phyloP scores from a whole-genome alignment of 2,888 invertebrate species.

The Drosophila algonquin region DNA sequence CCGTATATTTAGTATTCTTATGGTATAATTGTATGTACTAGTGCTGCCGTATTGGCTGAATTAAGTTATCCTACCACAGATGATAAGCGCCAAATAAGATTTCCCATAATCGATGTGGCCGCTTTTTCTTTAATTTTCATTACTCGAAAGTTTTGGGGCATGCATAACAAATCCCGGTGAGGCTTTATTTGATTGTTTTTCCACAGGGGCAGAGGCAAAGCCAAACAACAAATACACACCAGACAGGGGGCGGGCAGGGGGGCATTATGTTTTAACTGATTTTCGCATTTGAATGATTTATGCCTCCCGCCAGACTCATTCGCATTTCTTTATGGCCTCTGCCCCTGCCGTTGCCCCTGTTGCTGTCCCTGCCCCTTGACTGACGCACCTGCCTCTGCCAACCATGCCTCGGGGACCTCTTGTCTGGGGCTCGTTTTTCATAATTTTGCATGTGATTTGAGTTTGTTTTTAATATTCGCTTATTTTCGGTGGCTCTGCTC shows the following conservation, averaged over 20 bases:
- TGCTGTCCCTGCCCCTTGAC: no score
- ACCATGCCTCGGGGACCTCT: slow-evolving; percentile 48
- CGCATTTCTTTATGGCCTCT: slow-evolving; percentile 42
- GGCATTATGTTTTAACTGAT: slow-evolving; percentile 74
- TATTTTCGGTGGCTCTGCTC: background rate
- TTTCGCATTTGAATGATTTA: slow-evolving; percentile 75
- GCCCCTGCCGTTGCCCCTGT: no score
- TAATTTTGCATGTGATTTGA: slow-evolving; percentile 74
- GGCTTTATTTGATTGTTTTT: slow-evolving; percentile 34
- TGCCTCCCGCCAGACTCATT: slow-evolving; percentile 73
- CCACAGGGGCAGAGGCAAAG: background rate
- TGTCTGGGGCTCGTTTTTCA: slow-evolving; percentile 69
- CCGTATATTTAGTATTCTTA: no score
- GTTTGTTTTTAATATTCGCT: slow-evolving; percentile 29
- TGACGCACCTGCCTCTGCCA: slow-evolving; percentile 36
- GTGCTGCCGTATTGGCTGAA: no score
- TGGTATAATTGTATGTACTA: no score
- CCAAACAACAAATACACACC: slow-evolving; percentile 17
- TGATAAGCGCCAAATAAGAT: slow-evolving; percentile 3
- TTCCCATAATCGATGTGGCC: slow-evolving; percentile 15
- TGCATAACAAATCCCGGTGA: slow-evolving; percentile 1
- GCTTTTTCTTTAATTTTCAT: slow-evolving; percentile 7
- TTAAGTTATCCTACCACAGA: no score
- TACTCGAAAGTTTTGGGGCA: slow-evolving; percentile 7
- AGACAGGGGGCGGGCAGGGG: slow-evolving; percentile 33